phyloP scores from a whole-genome alignment of 1,140 invertebrate species.

The Zaprionus camerounensis region DNA sequence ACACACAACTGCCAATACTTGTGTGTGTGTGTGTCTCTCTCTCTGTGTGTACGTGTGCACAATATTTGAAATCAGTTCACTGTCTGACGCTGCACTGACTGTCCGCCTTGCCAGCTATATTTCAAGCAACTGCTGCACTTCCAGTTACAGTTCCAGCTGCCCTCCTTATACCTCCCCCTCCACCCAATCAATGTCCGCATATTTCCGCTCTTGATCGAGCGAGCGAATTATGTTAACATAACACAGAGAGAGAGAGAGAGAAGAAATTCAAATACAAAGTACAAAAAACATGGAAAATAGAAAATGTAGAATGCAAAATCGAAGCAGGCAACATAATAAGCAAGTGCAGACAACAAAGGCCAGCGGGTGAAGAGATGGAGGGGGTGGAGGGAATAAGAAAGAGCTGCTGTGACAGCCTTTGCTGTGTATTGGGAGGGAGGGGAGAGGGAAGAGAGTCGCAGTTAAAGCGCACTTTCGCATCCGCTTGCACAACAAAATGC shows the following conservation, averaged over 20 bases:
- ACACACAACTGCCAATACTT: neutral
- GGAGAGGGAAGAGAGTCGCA: too few species aligned
- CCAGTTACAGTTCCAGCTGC: neutral
- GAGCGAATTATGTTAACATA: slow-evolving; percentile 67
- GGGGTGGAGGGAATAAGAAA: slow-evolving; percentile 10
- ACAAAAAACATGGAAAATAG: slow-evolving; percentile 36
- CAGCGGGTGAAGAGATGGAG: slow-evolving; percentile 1
- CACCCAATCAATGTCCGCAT: slow-evolving; percentile 14
- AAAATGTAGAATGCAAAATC: neutral
- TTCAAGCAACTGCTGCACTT: neutral
- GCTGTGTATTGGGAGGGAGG: neutral
- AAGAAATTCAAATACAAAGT: slow-evolving; percentile 47
- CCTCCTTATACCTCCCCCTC: neutral
- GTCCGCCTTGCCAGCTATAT: slow-evolving; percentile 1
- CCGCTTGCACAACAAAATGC: neutral
- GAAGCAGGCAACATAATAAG: slow-evolving; percentile 1
- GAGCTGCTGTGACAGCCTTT: neutral
- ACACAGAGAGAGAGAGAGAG: slow-evolving; percentile 11
- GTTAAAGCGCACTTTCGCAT: neutral
- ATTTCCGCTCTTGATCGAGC: slow-evolving; percentile 59
- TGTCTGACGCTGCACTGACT: neutral
- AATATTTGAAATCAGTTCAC: slow-evolving; percentile 23
- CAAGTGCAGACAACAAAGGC: neutral
- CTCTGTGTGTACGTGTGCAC: neutral
- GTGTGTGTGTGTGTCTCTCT: neutral